Percentiles rank a stretch among this genome's conserved stretches.
phyloP scores from a whole-genome alignment of 2,888 invertebrate species.

The Rotaria macrura region DNA sequence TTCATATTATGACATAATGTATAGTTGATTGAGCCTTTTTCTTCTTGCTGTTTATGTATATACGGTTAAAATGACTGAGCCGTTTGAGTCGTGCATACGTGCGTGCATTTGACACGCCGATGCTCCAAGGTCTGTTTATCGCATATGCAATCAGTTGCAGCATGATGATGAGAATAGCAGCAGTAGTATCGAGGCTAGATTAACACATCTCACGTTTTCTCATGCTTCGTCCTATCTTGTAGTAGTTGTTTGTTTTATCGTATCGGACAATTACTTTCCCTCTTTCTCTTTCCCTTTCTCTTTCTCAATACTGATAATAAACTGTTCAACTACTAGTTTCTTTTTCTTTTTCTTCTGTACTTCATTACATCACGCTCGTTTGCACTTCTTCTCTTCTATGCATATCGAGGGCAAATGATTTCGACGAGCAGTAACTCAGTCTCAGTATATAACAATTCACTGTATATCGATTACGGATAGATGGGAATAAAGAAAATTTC shows the following conservation, averaged over 20 bases:
- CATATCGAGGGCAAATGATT: neutral
- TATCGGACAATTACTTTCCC: neutral
- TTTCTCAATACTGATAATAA: neutral
- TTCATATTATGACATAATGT: conserved; percentile 3
- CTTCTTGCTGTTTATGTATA: neutral
- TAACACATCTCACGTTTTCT: neutral
- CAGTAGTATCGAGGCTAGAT: neutral
- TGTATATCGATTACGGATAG: conserved; percentile 8
- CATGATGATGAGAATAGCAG: conserved; percentile 4
- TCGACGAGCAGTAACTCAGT: neutral
- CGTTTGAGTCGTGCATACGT: conserved; percentile 1
- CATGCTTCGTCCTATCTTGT: neutral
- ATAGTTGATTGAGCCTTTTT: neutral
- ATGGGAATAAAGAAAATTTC: neutral
- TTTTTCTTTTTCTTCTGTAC: neutral
- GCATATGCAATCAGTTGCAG: neutral
- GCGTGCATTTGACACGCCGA: neutral
- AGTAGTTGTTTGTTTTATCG: neutral
- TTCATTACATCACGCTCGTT: neutral
- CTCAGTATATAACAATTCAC: neutral
- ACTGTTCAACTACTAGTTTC: neutral
- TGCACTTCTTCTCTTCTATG: neutral
- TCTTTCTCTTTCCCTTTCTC: neutral
- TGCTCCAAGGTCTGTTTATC: conserved; percentile 8
- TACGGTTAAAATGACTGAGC: neutral